Base-by-base conservation (phyloP, 2,888 invertebrate genomes). In the Cephus runcator region DNA sequence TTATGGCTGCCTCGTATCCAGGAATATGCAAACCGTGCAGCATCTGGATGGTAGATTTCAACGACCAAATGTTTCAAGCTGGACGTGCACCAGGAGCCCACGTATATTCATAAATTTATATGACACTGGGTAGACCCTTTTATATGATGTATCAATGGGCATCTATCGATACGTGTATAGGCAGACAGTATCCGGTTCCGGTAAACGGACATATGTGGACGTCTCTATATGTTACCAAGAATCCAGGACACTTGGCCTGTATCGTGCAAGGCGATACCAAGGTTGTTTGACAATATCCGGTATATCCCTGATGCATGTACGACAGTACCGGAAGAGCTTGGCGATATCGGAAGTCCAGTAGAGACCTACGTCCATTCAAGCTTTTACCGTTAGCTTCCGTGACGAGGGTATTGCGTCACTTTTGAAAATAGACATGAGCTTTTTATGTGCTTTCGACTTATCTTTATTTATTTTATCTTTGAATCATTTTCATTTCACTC, bases 251-350 rank as follows among this genome's bases (percentile, higher is more conserved):
- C 79, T 79, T 82, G 83, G 83, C 82, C 80, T 77, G 78, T 81
- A 83, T 81, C 80, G 79, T 80, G 80, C 79, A 81, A 83, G 78
- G 80, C 81, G 81, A 80, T 81, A 81, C 79, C 80, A 56, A 56
- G 56, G 31, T 31, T 69, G 69, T 69, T 31, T 33, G 74, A 11
- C 36, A 40, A 75, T 77, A 23, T 73, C 34, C 15, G 69, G 69
- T 34, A 12, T 34, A 73, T 40, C 69, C 76, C 76, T 73, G 40
- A 56, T 23, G 23, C 40, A 9, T 56, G 40, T 56, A 56, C 15
- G 40, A 23, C 40, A 56, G 40, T 56, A 56, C 40, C 40, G 40
- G 40, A 40, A 40, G 15, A 15, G 15, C 40, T 15, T 40, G 40
- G 15, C 4, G 15, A 15, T 40, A 40, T 1, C 40, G 40, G 40